These are phyloP conservation scores for Phengaris alcon DNA, from an alignment of 2,888 invertebrate genomes.

Conservation along the genomic window DNA sequence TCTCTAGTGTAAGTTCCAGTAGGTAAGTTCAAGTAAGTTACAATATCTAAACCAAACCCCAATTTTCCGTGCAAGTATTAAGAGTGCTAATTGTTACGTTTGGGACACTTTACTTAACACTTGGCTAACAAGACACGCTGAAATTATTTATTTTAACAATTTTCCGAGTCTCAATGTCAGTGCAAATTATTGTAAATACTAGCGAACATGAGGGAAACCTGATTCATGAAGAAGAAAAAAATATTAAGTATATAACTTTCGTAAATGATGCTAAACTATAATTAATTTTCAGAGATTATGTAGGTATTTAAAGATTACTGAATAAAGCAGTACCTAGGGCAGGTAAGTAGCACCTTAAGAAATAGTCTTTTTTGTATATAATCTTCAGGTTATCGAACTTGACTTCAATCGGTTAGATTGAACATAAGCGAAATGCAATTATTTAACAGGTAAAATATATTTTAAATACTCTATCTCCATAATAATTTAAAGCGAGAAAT, in stretches of 20 bases:
- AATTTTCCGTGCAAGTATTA: neutral
- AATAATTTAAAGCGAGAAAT: neutral
- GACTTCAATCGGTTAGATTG: too few relatives aligned
- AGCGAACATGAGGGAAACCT: neutral
- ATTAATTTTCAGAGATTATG: too few relatives aligned
- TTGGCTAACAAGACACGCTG: neutral
- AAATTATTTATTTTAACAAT: slow-evolving; percentile 23
- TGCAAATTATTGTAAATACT: neutral
- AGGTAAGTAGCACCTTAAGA: too few relatives aligned
- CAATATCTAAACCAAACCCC: neutral
- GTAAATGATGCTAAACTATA: too few relatives aligned
- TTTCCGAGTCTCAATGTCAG: slow-evolving; percentile 12
- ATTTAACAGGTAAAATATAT: too few relatives aligned
- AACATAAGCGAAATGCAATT: too few relatives aligned
- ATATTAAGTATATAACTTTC: neutral
- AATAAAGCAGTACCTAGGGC: too few relatives aligned
- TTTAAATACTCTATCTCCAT: too few relatives aligned
- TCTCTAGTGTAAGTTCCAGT: too few relatives aligned
- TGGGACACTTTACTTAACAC: slow-evolving; percentile 28
- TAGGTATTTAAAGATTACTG: too few relatives aligned
- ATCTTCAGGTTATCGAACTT: neutral
- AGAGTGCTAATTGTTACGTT: slow-evolving; percentile 26
- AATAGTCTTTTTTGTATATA: too few relatives aligned
- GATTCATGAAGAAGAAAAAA: neutral
- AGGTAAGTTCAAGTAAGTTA: neutral